Base-by-base conservation (phyloP, 2,113 vertebrate species). In the Cygnus atratus region DNA sequence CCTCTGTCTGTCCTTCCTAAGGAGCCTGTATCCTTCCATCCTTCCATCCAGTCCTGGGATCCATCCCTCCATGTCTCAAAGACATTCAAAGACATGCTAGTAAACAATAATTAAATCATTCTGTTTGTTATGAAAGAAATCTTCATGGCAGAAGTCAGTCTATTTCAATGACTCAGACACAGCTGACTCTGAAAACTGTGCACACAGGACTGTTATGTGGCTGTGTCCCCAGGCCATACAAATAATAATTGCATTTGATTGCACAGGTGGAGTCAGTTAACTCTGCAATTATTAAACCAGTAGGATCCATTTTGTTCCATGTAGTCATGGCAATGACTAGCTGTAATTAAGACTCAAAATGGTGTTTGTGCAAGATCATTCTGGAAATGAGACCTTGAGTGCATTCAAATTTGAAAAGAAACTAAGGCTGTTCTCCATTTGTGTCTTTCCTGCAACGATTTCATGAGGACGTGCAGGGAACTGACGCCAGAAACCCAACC, bases 301-400 rank as follows among this genome's bases (percentile, higher is more conserved):
- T 58, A 33, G 19, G 6, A 46, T 9, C 31, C 35, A 3, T 57
- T 14, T 31, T 24, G 26, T 10, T 13, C 24, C 28, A 3, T 8
- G 21, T 33, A 18, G 10, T 16, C 15, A 1, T 2, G 11, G 37
- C 44, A 65, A 2, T 17, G 17, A 18, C 16, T 43, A 59, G 14
- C 61, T 50, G 26, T 4, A 48, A 4, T 16, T 57, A 9, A 57
- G 39, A 7, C 7, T 33, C 1, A 0, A 0, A 29, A 6, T 18
- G 9, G 9, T n/a, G 50, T 26, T 66, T 52, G 67, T 55, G 85
- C 25, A 73, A 41, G 17, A 76, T 29, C 18, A 25, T 20, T 13
- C 11, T 43, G 59, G 66, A 92, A 55, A 68, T 1, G 8, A 67
- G 11, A 6, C 20, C 1, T 0, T 12, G 52, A 39, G 12, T 19